These are phyloP conservation scores for Drosophila gaucha DNA, from an alignment of 2,888 invertebrate genomes.

Conservation along the genomic window DNA sequence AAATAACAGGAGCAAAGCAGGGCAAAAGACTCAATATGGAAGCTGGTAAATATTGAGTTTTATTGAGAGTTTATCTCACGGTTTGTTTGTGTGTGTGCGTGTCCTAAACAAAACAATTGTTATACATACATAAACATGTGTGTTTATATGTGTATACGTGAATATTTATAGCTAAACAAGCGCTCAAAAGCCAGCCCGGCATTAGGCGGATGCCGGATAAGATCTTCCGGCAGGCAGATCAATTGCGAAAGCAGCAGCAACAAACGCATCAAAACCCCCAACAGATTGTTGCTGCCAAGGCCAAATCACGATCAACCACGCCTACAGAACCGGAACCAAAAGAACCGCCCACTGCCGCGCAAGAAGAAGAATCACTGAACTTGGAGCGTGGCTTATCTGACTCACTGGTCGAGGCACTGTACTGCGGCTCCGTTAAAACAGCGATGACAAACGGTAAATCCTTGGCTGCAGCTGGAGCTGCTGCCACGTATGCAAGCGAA, in stretches of 20 bases:
- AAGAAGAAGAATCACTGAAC: slow-evolving; percentile 68
- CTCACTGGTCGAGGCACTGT: slow-evolving; percentile 82
- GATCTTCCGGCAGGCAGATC: slow-evolving; percentile 61
- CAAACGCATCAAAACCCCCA: slow-evolving; percentile 25
- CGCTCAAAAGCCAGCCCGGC: slow-evolving; percentile 83
- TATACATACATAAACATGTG: slow-evolving; percentile 12
- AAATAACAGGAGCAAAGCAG: slow-evolving; percentile 84
- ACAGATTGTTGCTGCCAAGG: slow-evolving; percentile 43
- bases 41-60: slow-evolving; percentile 61
- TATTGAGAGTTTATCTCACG: slow-evolving; percentile 4
- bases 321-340: slow-evolving; percentile 36
- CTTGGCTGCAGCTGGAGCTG: slow-evolving; percentile 18
- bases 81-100: background rate
- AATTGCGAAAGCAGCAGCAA: slow-evolving; percentile 58
- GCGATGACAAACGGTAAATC: slow-evolving; percentile 20
- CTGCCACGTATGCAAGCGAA: slow-evolving; percentile 61
- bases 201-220: slow-evolving; percentile 82
- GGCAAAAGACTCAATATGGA: slow-evolving; percentile 39
- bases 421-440: slow-evolving; percentile 67
- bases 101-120: slow-evolving; percentile 56
- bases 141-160: slow-evolving; percentile 23
- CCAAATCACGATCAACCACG: slow-evolving; percentile 48
- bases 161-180: slow-evolving; percentile 81
- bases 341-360: slow-evolving; percentile 28
- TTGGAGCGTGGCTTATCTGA: slow-evolving; percentile 78